Evolutionary conservation across 2,888 invertebrate species (phyloP).

Genomic region (Cantharis nigra): DNA sequence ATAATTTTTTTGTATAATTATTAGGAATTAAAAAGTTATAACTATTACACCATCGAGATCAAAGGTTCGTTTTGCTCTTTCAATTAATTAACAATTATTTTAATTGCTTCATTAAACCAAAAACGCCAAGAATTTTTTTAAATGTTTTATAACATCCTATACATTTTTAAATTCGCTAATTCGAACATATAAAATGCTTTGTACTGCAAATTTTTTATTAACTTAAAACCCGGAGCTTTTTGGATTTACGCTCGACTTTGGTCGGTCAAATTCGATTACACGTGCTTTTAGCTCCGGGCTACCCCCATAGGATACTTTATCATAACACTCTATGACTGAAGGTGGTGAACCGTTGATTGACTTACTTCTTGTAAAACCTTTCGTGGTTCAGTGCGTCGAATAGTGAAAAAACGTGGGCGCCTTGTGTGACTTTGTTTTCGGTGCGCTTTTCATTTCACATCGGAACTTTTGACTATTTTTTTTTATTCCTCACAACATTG

Average conservation of each 20-base stretch:
- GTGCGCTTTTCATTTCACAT: constrained; percentile 1
- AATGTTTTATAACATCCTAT: background rate
- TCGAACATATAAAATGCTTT: background rate
- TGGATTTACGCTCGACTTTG: constrained; percentile 13
- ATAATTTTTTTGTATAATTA: background rate
- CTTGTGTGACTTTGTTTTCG: constrained; percentile 1
- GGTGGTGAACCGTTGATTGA: constrained; percentile 46
- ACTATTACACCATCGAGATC: background rate
- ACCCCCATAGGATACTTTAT: constrained; percentile 39
- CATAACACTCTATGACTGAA: constrained; percentile 42
- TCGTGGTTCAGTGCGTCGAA: constrained; percentile 3
- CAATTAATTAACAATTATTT: background rate
- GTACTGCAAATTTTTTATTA: background rate
- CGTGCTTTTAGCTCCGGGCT: constrained; percentile 43
- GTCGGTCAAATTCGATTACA: constrained; percentile 39
- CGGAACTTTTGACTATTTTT: background rate
- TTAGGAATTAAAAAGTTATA: background rate
- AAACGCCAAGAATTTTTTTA: background rate
- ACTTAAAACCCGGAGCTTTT: background rate
- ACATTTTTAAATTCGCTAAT: background rate
- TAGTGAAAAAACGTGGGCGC: background rate
- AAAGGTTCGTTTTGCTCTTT: background rate
- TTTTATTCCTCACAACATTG: background rate
- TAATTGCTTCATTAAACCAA: background rate
- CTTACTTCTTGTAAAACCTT: constrained; percentile 33